Evolutionary conservation across 2,888 invertebrate species (phyloP).

Genomic region (Drosophila ezoana): DNA sequence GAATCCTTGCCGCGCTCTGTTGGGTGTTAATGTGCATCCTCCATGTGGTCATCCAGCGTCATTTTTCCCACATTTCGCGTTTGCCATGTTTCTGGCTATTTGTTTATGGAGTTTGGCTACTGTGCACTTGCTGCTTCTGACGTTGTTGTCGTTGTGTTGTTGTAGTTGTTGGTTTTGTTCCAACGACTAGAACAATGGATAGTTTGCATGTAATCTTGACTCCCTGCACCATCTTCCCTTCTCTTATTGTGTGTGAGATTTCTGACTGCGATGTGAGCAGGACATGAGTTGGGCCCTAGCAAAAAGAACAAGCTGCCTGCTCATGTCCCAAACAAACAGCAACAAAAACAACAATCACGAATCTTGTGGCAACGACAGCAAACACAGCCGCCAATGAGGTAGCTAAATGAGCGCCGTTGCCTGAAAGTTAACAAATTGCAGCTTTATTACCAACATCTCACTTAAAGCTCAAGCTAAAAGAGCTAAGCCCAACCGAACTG

Average conservation of each 20-base stretch:
- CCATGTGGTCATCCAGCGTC: constrained; percentile 37
- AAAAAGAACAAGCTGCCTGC: constrained; percentile 27
- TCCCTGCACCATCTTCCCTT: constrained; percentile 7
- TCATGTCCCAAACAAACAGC: constrained; percentile 35
- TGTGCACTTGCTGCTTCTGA: constrained; percentile 58
- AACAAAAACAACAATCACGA: constrained; percentile 64
- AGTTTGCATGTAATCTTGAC: constrained; percentile 72
- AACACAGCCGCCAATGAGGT: constrained; percentile 80
- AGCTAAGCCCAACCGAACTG: constrained; percentile 18
- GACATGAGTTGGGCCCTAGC: constrained; percentile 56
- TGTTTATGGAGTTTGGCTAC: constrained; percentile 65
- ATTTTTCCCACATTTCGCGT: constrained; percentile 73
- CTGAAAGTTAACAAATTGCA: constrained; percentile 76
- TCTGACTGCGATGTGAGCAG: constrained; percentile 58
- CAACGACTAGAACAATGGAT: constrained; percentile 68
- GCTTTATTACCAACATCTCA: constrained; percentile 81
- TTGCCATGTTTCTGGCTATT: constrained; percentile 66
- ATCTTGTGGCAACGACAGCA: constrained; percentile 62
- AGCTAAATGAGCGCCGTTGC: constrained; percentile 72
- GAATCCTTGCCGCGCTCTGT: constrained; percentile 43
- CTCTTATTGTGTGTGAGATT: constrained; percentile 44
- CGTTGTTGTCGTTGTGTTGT: constrained; percentile 6
- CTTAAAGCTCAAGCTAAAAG: constrained; percentile 60
- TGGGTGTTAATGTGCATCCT: constrained; percentile 70
- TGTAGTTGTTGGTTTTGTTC: neutral